Base-by-base conservation (phyloP, 2,888 invertebrate species). In the Nebria brevicollis region DNA sequence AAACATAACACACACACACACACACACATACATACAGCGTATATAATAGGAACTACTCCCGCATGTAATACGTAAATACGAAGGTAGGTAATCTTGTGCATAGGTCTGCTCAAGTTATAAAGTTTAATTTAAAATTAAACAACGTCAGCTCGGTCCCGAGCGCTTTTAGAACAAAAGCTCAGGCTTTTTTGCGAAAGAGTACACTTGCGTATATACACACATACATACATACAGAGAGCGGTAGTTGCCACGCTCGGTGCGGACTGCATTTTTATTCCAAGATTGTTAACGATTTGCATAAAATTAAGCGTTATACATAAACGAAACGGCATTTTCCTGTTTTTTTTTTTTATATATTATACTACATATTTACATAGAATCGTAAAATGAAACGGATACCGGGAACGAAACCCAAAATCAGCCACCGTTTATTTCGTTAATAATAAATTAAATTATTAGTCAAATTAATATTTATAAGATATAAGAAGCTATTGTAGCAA, bases 211-310 rank as follows among this genome's bases (percentile, higher is more conserved):
- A 6, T 13, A 25, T 72, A 41, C 8, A 11, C 20, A 20, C 43
- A 11, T 41, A 6, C 41, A 25, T 72, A 41, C 8, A 11, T n/a
- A n/a, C 20, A 11, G 13, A 42, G 41, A 42, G 42, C 26, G 25
- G 70, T 70, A 70, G 70, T 70, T 70, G 13, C 70, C 70, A 70
- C n/a, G 73, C 73, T 42, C 25, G 15, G 68, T 68, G 25, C 68
- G 15, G 26, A 41, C 34, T 72, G 72, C 72, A 72, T 54, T 75
- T 75, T 75, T 75, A 75, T 75, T 66, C 72, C 80, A 81, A 81
- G 81, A 81, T 81, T 70, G 81, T 76, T 76, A 81, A 81, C 81
- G 81, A 81, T 81, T 81, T 81, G 81, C 81, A 81, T 81, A 76
- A 81, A 75, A 81, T 81, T 81, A 81, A 81, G 75, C 81, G 75